Base-by-base conservation (phyloP, 2,888 invertebrate species). In the Cheilosia impressa region DNA sequence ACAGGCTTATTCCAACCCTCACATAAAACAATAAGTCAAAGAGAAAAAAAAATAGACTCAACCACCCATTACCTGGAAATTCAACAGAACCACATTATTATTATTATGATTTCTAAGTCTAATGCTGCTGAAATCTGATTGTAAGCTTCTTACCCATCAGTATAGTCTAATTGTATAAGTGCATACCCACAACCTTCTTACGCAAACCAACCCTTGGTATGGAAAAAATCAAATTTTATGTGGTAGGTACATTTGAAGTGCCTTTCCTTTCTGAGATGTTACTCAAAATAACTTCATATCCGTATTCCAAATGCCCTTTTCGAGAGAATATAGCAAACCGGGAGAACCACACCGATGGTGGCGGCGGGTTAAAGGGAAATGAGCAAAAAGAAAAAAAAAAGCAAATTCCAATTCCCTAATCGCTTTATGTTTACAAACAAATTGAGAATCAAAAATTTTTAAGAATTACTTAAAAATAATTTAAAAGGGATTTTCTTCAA, bases 361-460 rank as follows among this genome's bases (percentile, higher is more conserved):
- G n/a, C 31, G 43, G 31, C 34, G 6, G 31, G 38, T 50, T 22
- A 15, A 2, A 24, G 38, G n/a, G 38, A 2, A 45, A 38, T 2
- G 47, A 47, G 34, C 10, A 43, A 38, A 45, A 57, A 15, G 19
- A 7, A 34, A 38, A 2, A 57, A 27, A 13, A 55, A 43, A 31
- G 50, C 52, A 58, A 41, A 22, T 57, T 65, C 47, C 38, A 66
- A 76, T 58, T 66, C 75, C 65, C 66, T 76, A 58, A 76, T 76
- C 66, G 75, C 66, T 76, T 76, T 76, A 66, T 50, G 24, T 66
- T 66, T 58, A 66, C 66, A 66, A 76, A 66, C 66, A 76, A 76
- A 66, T 76, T 66, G 65, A 58, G 58, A 76, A 76, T 76, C 75
- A 76, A 66, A 75, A 66, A 76, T 76, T 76, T 52, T 41, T 41